phyloP scores from a whole-genome alignment of 2,797 vertebrate genomes.

The Ficedula albicollis region DNA sequence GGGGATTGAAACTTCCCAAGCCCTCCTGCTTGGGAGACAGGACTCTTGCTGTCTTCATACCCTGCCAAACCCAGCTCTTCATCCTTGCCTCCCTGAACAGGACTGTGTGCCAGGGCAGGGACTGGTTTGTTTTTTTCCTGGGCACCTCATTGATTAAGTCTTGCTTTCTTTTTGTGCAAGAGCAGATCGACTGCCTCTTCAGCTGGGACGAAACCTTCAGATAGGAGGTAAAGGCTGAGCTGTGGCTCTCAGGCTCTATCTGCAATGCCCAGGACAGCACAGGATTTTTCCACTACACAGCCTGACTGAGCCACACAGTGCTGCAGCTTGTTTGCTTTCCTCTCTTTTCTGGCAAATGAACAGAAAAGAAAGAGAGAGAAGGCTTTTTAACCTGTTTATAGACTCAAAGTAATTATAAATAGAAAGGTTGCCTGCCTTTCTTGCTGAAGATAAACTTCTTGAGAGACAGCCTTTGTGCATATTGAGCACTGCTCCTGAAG shows the following conservation, averaged over 20 bases:
- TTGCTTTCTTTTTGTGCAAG: not conserved
- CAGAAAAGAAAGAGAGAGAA: not conserved
- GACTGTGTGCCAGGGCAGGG: not conserved
- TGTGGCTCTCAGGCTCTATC: not conserved
- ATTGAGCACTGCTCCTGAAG: not conserved
- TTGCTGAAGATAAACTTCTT: not conserved
- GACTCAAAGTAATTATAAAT: not conserved
- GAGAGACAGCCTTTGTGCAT: conserved; percentile 8
- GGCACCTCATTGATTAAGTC: not conserved
- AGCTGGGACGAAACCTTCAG: not conserved
- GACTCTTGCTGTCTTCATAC: not conserved
- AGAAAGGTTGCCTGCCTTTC: conserved; percentile 1
- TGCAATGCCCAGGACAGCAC: not conserved
- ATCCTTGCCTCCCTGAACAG: not conserved
- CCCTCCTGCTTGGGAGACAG: conserved; percentile 26
- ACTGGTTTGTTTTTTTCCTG: not conserved
- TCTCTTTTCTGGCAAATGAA: not conserved
- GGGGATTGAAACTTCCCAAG: conserved; percentile 51
- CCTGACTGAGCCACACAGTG: not conserved
- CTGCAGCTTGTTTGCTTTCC: not conserved
- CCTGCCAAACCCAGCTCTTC: not conserved
- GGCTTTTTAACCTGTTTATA: not conserved
- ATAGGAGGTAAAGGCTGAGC: not conserved
- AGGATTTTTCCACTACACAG: not conserved
- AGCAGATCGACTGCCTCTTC: not conserved